These are phyloP conservation scores for Drosophila erecta DNA, from an alignment of 1,140 invertebrate genomes.

Conservation along the genomic window DNA sequence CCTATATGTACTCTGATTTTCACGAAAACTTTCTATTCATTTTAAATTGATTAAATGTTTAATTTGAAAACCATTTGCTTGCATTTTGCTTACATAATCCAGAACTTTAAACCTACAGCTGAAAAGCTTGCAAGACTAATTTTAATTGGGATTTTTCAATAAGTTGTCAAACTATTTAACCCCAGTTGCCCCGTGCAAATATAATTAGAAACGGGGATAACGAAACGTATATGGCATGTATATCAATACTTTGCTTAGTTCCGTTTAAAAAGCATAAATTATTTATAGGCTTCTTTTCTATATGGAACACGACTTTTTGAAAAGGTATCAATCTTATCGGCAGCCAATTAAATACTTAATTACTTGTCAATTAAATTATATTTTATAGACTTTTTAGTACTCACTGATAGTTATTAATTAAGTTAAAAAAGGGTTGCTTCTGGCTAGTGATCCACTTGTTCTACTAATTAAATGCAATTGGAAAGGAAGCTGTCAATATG, in stretches of 20 bases:
- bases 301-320: slow-evolving; percentile 6
- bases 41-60: slow-evolving; percentile 24
- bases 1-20: slow-evolving; percentile 37
- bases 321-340: slow-evolving; percentile 24
- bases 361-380: background rate
- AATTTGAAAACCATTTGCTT: background rate
- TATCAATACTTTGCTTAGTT: background rate
- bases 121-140: background rate
- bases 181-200: background rate
- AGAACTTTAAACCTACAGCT: background rate
- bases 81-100: background rate
- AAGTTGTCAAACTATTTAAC: slow-evolving; percentile 14
- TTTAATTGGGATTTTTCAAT: background rate
- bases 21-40: slow-evolving; percentile 31
- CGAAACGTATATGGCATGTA: background rate
- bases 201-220: background rate
- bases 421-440: too few species aligned
- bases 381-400: background rate
- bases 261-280: slow-evolving; percentile 17
- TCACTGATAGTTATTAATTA: background rate
- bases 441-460: too few species aligned
- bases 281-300: slow-evolving; percentile 6
- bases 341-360: slow-evolving; percentile 27
- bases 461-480: background rate
- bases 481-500: background rate